Base-by-base conservation (phyloP, 2,113 vertebrate genomes). In the Opisthocomus hoazin region DNA sequence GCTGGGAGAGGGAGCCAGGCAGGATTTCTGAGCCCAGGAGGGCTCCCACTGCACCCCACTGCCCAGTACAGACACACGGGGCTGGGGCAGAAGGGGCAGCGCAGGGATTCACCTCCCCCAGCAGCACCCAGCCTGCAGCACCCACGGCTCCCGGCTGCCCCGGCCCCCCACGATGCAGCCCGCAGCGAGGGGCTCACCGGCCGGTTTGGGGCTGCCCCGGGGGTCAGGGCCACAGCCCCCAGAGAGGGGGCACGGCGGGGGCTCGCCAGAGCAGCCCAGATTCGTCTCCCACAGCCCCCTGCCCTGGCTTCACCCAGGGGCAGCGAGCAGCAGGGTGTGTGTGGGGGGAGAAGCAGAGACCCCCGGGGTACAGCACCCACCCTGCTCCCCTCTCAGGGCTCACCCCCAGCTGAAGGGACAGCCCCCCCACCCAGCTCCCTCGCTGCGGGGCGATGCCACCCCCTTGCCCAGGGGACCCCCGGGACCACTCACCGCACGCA, bases 121-220 rank as follows among this genome's bases (percentile, higher is more conserved):
- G 78, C 30, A 48, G 77, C 43, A 34, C 32, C 46, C 80, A 68
- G 21, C 32, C 50, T 6, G 0, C 53, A 37, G 70, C 48, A 24
- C 37, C 69, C 56, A 19, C 2, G 2, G 50, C 50, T 66, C 1
- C 2, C 8, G 56, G 54, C 68, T 29, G 4, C 29, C 34, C 80
- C 4, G 6, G 22, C 12, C 7, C 1, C 81, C 27, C 30, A 0
- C 2, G 26, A 34, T 12, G 27, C 18, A 60, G 12, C 43, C 11
- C 1, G 0, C 12, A 34, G 48, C 5, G 1, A 68, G 24, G 21
- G 11, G 30, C 13, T 46, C 5, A 1, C 12, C 5, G 43, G 12
- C 19, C 1, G 6, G 7, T 69, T 34, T 32, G 71, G 51, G 75
- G 19, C 29, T 79, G 46, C 37, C 46, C 30, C 4, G 5, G 10